Evolutionary conservation across 2,888 invertebrate genomes (phyloP).

Genomic region (Euplagia quadripunctaria): DNA sequence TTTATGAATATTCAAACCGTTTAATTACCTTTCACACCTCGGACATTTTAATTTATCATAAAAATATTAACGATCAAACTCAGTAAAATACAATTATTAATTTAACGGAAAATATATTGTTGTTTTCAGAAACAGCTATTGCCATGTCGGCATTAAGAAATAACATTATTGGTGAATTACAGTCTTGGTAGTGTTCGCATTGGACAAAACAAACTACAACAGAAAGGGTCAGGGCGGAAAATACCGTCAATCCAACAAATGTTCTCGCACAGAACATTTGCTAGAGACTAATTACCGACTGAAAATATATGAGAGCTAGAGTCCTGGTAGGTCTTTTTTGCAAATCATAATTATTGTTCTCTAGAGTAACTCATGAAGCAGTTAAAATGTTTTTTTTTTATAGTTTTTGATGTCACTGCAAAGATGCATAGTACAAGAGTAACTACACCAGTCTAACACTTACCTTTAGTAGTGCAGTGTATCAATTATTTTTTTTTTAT

Average conservation of each 20-base stretch:
- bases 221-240: not conserved
- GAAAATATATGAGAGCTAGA: not conserved
- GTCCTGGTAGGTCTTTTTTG: not conserved
- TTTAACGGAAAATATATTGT: not conserved
- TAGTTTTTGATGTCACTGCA: not conserved
- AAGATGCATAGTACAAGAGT: not conserved
- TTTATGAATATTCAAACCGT: constrained; percentile 19
- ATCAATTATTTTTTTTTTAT: too few species aligned
- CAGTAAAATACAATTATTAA: not conserved
- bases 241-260: not conserved
- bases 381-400: not conserved
- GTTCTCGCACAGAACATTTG: not conserved
- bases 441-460: too few species aligned
- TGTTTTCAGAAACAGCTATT: not conserved
- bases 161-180: not conserved
- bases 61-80: not conserved
- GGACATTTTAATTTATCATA: not conserved
- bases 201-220: not conserved
- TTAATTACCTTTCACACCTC: not conserved
- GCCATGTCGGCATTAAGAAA: not conserved
- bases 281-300: not conserved
- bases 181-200: not conserved
- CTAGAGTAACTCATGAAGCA: not conserved
- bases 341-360: not conserved
- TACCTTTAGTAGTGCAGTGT: too few species aligned